These are phyloP conservation scores for Catharus ustulatus DNA, from an alignment of 2,797 vertebrate species.

Conservation along the genomic window DNA sequence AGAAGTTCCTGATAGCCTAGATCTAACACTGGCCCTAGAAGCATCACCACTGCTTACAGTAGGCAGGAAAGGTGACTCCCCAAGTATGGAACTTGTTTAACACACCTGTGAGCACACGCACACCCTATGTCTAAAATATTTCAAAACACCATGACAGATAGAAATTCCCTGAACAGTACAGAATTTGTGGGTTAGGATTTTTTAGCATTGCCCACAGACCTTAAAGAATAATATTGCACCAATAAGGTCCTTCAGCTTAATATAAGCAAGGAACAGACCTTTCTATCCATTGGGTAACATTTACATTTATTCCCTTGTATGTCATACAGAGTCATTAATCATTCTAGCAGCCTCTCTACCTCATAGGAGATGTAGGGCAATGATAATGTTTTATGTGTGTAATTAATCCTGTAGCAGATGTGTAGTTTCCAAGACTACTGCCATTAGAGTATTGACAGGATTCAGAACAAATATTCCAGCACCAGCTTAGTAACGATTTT, in stretches of 20 bases:
- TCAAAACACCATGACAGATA: neutral
- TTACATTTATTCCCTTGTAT: slow-evolving; percentile 66
- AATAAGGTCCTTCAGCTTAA: slow-evolving; percentile 28
- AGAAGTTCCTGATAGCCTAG: neutral
- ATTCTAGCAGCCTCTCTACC: slow-evolving; percentile 66
- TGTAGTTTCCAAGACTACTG: slow-evolving; percentile 76
- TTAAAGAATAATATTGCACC: slow-evolving; percentile 36
- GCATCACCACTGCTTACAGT: neutral
- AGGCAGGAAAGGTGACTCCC: neutral
- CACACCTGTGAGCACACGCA: accelerated
- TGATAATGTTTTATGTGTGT: slow-evolving; percentile 80
- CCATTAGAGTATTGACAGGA: slow-evolving; percentile 75
- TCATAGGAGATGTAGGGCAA: slow-evolving; percentile 75
- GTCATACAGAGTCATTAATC: slow-evolving; percentile 72
- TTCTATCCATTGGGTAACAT: slow-evolving; percentile 53
- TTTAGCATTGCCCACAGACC: neutral
- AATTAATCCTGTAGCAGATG: slow-evolving; percentile 81
- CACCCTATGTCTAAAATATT: neutral
- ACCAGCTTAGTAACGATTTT: slow-evolving; percentile 71
- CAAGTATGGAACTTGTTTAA: neutral
- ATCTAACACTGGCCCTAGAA: neutral
- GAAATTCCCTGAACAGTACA: neutral
- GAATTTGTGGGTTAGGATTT: neutral
- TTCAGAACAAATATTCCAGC: slow-evolving; percentile 68
- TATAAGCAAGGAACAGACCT: slow-evolving; percentile 33